A percentile compares a stretch with the other conserved stretches of the same genome.
Conservation (phyloP, 2,888 invertebrate genomes). For the Yponomeuta evonymella region DNA sequence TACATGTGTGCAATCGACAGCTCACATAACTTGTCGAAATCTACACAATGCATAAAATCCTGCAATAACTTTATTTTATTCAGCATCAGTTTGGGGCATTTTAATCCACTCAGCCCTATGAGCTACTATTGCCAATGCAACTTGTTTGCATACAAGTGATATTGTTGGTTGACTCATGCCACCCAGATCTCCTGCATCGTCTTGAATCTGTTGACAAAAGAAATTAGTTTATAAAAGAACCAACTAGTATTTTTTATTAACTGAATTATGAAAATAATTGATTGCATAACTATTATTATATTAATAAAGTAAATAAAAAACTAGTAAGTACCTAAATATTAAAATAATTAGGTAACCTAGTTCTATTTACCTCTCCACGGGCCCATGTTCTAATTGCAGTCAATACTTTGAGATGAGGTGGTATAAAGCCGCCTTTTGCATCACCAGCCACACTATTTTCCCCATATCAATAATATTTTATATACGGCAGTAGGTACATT, state of each 20-base stretch:
- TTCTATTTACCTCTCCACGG: constrained; percentile 3
- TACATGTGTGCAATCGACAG: constrained; percentile 23
- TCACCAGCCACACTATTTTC: not conserved
- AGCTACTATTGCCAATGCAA: constrained; percentile 10
- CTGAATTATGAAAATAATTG: no score
- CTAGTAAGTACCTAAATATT: no score
- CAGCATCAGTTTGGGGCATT: constrained; percentile 12
- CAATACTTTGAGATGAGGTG: constrained; percentile 12
- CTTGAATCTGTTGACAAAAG: constrained; percentile 11
- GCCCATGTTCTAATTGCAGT: constrained; percentile 13
- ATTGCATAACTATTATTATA: no score
- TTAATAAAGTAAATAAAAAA: no score
- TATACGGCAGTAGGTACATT: not conserved
- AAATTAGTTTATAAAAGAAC: no score
- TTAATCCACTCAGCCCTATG: not conserved
- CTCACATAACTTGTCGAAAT: constrained; percentile 18
- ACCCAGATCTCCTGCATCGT: constrained; percentile 18
- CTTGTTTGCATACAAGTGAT: constrained; percentile 1
- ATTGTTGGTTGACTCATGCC: constrained; percentile 16
- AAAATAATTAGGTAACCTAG: no score
- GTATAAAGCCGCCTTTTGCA: constrained; percentile 7
- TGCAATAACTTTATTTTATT: constrained; percentile 1
- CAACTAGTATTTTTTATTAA: no score
- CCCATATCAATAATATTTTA: constrained; percentile 1
- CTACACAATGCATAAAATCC: constrained; percentile 9